Base-by-base conservation (phyloP, 2,797 vertebrate species). In the Poecilia wingei region DNA sequence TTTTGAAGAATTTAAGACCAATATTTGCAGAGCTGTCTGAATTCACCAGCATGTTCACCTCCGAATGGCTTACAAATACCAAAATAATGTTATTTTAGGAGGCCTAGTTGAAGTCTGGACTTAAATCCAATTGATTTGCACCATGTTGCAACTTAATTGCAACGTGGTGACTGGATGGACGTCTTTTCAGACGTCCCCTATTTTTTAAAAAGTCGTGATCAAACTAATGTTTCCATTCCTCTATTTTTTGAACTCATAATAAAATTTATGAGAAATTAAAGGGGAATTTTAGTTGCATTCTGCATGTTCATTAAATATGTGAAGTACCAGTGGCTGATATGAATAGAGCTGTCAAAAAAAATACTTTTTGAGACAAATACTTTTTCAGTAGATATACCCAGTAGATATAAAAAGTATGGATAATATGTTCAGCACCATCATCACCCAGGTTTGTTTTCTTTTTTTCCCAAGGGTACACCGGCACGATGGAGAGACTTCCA, bases 401-500 rank as follows among this genome's bases (percentile, higher is more conserved):
- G 25, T 45, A n/a, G 16, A 59, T 14, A 31, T 59, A 59, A 59
- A 57, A 59, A 31, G n/a, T 14, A 12, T 59, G 1, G 55, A n/a
- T 6, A 59, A 28, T 14, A 22, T 10, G 8, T 53, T 53, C 41
- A 7, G 66, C 13, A 43, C 28, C 25, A 33, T 1, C 51, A 10
- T 84, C 13, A n/a, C 46, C 1, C 78, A 14, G 25, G n/a, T 36
- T 0, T 45, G 20, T 3, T 39, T 3, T 18, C 77, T 77, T 59
- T 70, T 7, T 25, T 53, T 53, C 22, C 43, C 53, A 88, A 99
- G 98, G 98, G 98, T 18, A 96, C 95, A 0, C 97, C 98, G 22
- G 98, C 98, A 18, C 96, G 98, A 25, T 99, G 98, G 98, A 96
- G 98, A 87, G 98, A 99, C 91, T 99, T 99, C 84, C 98, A 99